These are phyloP conservation scores for Trimorus sp. DNA, from an alignment of 2,888 invertebrate genomes.

Conservation along the genomic window DNA sequence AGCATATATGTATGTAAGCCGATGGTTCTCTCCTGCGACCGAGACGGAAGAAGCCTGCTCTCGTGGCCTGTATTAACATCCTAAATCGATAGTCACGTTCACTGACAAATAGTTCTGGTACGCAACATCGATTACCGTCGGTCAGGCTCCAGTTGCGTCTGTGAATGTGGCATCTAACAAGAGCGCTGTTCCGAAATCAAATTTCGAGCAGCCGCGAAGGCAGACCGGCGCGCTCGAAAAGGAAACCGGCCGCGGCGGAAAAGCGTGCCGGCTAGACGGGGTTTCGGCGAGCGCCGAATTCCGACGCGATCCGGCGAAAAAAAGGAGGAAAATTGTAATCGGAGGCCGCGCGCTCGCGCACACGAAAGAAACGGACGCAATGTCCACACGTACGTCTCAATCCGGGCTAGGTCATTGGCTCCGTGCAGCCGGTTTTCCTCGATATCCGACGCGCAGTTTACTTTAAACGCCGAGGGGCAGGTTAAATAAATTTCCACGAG, in stretches of 20 bases:
- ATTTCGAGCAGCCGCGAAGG: constrained; percentile 26
- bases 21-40: constrained; percentile 65
- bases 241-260: constrained; percentile 4
- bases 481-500: constrained; percentile 45
- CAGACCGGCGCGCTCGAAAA: constrained; percentile 18
- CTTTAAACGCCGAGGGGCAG: constrained; percentile 34
- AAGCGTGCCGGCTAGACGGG: constrained; percentile 13
- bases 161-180: constrained; percentile 25
- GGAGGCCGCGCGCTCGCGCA: not conserved
- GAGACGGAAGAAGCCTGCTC: constrained; percentile 72
- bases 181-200: constrained; percentile 33
- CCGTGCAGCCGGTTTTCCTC: constrained; percentile 56
- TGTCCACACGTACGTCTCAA: constrained; percentile 45
- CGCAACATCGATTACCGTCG: constrained; percentile 58
- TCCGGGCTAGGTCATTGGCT: constrained; percentile 64
- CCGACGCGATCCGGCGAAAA: constrained; percentile 14
- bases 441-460: constrained; percentile 57
- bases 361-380: constrained; percentile 35
- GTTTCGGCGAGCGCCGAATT: not conserved
- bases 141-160: constrained; percentile 73
- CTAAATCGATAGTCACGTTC: constrained; percentile 60
- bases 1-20: constrained; percentile 73
- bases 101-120: constrained; percentile 49
- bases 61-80: constrained; percentile 74
- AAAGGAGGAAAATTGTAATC: not conserved